A percentile compares a stretch with the other conserved stretches of the same genome.
These are phyloP conservation scores for Alligator sinensis DNA, from an alignment of 2,113 vertebrate genomes.

Conservation along the genomic window DNA sequence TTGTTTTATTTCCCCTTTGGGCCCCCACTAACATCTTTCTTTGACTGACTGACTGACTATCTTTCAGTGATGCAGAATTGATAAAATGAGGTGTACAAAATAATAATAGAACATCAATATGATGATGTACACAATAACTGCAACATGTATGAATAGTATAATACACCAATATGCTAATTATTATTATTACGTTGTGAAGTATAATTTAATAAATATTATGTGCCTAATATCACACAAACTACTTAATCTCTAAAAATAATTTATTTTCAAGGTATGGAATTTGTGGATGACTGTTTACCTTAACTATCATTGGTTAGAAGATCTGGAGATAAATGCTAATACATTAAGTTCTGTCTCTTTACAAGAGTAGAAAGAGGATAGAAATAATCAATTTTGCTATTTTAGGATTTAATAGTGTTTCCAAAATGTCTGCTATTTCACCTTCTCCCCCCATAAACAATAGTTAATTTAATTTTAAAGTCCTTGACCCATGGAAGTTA, in stretches of 20 bases:
- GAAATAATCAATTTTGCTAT: too few relatives aligned
- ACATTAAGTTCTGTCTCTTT: background rate
- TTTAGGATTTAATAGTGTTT: too few relatives aligned
- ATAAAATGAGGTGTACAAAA: background rate
- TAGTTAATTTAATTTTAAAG: too few relatives aligned
- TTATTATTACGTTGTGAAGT: too few relatives aligned
- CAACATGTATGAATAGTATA: too few relatives aligned
- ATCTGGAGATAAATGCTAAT: too few relatives aligned
- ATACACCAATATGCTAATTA: too few relatives aligned
- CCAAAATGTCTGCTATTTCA: too few relatives aligned
- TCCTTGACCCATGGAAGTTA: too few relatives aligned
- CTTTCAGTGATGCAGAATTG: background rate
- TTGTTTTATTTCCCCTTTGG: background rate
- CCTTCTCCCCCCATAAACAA: too few relatives aligned
- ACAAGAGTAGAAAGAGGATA: background rate
- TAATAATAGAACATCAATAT: background rate
- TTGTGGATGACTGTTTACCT: background rate
- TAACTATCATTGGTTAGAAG: too few relatives aligned
- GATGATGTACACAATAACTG: too few relatives aligned
- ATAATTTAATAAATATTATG: accelerated
- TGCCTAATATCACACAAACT: background rate
- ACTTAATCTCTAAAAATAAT: background rate
- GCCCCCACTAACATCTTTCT: background rate
- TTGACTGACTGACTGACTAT: background rate
- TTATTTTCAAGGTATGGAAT: background rate